Percentiles rank a stretch among this genome's conserved stretches.
phyloP scores from a whole-genome alignment of 2,888 invertebrate species.

The Erynnis tages region DNA sequence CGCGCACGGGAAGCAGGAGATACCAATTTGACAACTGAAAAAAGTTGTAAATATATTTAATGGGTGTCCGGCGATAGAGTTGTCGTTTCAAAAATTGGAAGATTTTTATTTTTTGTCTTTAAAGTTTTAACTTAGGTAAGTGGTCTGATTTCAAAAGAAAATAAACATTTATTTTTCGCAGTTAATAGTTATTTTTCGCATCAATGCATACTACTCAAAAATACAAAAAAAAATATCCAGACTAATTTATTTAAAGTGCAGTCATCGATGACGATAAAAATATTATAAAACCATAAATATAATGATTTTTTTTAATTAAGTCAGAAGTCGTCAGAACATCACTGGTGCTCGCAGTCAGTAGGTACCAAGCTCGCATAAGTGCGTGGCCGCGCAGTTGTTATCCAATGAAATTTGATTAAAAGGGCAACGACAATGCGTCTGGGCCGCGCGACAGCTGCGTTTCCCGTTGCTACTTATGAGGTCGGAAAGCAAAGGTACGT shows the following conservation, averaged over 20 bases:
- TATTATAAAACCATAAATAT: too few relatives aligned
- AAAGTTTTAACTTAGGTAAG: too few relatives aligned
- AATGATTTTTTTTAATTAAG: too few relatives aligned
- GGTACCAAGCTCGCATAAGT: conserved; percentile 19
- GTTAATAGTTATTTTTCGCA: too few relatives aligned
- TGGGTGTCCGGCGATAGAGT: conserved; percentile 18
- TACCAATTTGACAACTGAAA: conserved; percentile 25
- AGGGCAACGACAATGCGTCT: conserved; percentile 38
- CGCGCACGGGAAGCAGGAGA: conserved; percentile 13
- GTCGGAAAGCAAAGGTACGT: background rate
- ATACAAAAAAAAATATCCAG: too few relatives aligned
- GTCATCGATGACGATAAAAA: too few relatives aligned
- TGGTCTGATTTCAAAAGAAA: too few relatives aligned
- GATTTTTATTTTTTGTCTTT: background rate
- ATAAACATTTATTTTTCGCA: too few relatives aligned
- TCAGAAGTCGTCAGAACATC: too few relatives aligned
- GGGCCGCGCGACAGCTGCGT: conserved; percentile 39
- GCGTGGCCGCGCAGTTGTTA: conserved; percentile 35
- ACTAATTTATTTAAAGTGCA: too few relatives aligned
- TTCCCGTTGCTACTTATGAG: conserved; percentile 36
- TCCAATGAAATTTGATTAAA: conserved; percentile 54
- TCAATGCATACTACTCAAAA: too few relatives aligned
- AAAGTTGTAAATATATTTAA: conserved; percentile 23
- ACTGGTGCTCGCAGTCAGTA: background rate
- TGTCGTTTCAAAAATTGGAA: background rate